Conservation (phyloP, 2,797 vertebrate species). For the Spheniscus humboldti region DNA sequence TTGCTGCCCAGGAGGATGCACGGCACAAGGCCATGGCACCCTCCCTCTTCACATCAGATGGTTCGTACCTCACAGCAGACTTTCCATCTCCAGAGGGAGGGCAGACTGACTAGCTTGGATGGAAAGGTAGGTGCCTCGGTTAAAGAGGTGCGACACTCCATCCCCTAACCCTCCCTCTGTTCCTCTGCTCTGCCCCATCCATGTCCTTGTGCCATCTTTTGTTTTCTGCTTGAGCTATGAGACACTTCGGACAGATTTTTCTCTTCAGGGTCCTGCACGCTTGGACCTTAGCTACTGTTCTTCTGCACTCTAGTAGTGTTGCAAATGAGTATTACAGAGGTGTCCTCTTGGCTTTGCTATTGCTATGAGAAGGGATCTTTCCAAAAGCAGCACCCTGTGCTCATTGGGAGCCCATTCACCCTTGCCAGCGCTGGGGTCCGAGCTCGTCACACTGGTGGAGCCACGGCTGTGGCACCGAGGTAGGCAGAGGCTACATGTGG, state of each 20-base stretch:
- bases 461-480: fast-evolving
- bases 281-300: background rate
- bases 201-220: background rate
- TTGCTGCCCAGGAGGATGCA: background rate
- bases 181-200: background rate
- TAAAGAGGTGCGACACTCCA: background rate
- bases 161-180: background rate
- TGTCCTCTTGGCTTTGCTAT: background rate
- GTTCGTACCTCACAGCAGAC: background rate
- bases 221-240: background rate
- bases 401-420: background rate
- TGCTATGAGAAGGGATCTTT: fast-evolving
- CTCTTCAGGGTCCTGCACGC: fast-evolving
- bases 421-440: fast-evolving
- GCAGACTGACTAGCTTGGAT: background rate
- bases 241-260: fast-evolving
- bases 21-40: background rate
- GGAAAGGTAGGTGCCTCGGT: background rate
- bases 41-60: background rate
- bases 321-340: background rate
- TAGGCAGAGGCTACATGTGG: fast-evolving
- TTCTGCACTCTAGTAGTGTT: too few species aligned
- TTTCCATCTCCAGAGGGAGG: background rate
- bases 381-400: background rate
- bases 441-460: fast-evolving